A percentile compares a stretch with the other conserved stretches of the same genome.
Conservation (phyloP, 2,888 invertebrate species). For the Epirrita christyi region DNA sequence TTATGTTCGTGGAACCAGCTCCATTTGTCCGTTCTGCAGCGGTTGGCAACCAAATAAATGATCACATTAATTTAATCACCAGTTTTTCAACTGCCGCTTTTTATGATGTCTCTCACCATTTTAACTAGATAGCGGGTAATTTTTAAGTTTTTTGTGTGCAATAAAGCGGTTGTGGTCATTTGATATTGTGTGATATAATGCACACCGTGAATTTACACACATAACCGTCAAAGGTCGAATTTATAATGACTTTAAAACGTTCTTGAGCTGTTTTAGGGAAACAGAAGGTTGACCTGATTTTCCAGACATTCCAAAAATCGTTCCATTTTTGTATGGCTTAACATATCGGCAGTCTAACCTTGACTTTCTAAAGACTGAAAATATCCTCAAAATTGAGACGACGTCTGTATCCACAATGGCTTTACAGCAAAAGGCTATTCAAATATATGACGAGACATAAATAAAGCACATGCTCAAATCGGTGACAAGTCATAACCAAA, state of each 20-base stretch:
- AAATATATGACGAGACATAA: conserved; percentile 18
- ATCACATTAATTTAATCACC: conserved; percentile 45
- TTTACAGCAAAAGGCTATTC: conserved; percentile 1
- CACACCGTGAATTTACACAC: conserved; percentile 50
- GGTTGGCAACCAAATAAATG: conserved; percentile 43
- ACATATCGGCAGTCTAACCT: conserved; percentile 35
- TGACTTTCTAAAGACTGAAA: conserved; percentile 34
- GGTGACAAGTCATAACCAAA: conserved; percentile 21
- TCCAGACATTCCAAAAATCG: conserved; percentile 41
- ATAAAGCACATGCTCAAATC: conserved; percentile 31
- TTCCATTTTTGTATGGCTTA: conserved; percentile 27
- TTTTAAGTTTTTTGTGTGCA: conserved; percentile 40
- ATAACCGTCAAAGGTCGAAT: conserved; percentile 44
- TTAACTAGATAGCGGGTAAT: conserved; percentile 49
- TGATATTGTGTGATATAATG: conserved; percentile 30
- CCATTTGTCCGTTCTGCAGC: conserved; percentile 37
- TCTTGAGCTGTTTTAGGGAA: conserved; percentile 35
- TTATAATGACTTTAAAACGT: conserved; percentile 34
- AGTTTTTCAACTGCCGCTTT: conserved; percentile 41
- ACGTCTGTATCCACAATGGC: neutral
- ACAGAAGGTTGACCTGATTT: conserved; percentile 39
- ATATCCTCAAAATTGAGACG: neutral
- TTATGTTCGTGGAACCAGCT: conserved; percentile 36
- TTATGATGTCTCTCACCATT: conserved; percentile 42
- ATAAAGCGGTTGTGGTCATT: conserved; percentile 24